phyloP scores from a whole-genome alignment of 2,888 invertebrate species.

The Neoscelio sp. region DNA sequence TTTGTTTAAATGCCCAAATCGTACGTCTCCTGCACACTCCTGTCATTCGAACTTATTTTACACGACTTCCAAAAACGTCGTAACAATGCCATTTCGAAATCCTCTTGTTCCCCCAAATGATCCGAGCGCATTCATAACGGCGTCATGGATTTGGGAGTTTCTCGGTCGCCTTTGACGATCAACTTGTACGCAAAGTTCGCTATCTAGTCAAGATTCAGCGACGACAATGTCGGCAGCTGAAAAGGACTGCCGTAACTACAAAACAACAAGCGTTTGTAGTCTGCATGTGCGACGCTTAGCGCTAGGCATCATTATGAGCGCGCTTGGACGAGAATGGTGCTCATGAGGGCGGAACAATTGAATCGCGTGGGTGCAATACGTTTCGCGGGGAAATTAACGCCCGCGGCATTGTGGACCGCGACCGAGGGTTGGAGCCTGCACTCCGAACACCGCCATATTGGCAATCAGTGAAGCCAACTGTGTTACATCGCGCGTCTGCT shows the following conservation, averaged over 20 bases:
- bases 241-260: constrained; percentile 53
- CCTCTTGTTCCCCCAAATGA: background rate
- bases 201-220: constrained; percentile 50
- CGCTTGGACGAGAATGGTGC: constrained; percentile 67
- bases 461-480: constrained; percentile 79
- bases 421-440: constrained; percentile 63
- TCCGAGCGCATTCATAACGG: background rate
- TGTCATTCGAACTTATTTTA: too few relatives aligned
- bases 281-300: constrained; percentile 49
- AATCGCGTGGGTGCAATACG: constrained; percentile 81
- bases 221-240: constrained; percentile 54
- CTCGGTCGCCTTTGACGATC: constrained; percentile 47
- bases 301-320: constrained; percentile 70
- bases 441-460: constrained; percentile 75
- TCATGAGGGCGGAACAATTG: constrained; percentile 78
- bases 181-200: constrained; percentile 42
- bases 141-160: background rate
- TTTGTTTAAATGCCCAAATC: too few relatives aligned
- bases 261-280: constrained; percentile 32
- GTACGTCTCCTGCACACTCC: too few relatives aligned
- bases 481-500: constrained; percentile 66
- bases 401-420: constrained; percentile 78
- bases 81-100: too few relatives aligned
- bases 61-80: too few relatives aligned
- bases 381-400: constrained; percentile 82